Evolutionary conservation across 2,797 vertebrate species (phyloP), one percentile per base, ranked within the genome.

Genomic region (Melanotaenia maccullochi): DNA sequence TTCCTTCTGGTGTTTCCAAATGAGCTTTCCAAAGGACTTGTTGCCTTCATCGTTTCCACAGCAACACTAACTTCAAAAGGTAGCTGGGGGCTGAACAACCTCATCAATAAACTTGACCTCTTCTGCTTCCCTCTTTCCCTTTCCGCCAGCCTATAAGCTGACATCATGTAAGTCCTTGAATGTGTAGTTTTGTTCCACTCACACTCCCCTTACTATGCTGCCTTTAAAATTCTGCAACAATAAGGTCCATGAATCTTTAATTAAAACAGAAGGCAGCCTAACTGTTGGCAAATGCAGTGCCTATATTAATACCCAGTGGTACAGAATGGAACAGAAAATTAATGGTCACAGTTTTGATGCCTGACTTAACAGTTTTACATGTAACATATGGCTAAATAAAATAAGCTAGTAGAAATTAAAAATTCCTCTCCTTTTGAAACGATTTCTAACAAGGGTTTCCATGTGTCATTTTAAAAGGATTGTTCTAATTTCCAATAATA

Each of bases 221-320:
- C 20, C 47, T 49, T 49, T 49, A 8, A 11, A 49, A 49, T 49
- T 49, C 40, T 42, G 33, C 25, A 75, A 69, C 68, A 82, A 71
- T 49, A 59, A 62, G 54, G 55, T 16, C 32, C 38, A 69, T 81
- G 33, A 81, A 85, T 84, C 30, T 65, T 84, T 84, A 51, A 85
- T 71, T 56, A 66, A 67, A 76, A 68, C 71, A 83, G 65, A 81
- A 69, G 71, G 59, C 59, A 58, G 44, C 32, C 60, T 61, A 9
- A 60, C 60, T 35, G 44, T 36, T 11, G 14, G 14, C 55, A 67
- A 38, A 54, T 13, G 20, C 8, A 32, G 28, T n/a, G 20, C 18
- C 38, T 24, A 30, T 64, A 72, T 67, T 70, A 65, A 57, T 65
- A 66, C 63, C 5, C 7, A 14, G 11, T 59, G 25, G 25, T 49